Percentiles rank a stretch among this genome's conserved stretches.
phyloP scores from a whole-genome alignment of 2,888 invertebrate genomes.

The Podabrus alpinus region DNA sequence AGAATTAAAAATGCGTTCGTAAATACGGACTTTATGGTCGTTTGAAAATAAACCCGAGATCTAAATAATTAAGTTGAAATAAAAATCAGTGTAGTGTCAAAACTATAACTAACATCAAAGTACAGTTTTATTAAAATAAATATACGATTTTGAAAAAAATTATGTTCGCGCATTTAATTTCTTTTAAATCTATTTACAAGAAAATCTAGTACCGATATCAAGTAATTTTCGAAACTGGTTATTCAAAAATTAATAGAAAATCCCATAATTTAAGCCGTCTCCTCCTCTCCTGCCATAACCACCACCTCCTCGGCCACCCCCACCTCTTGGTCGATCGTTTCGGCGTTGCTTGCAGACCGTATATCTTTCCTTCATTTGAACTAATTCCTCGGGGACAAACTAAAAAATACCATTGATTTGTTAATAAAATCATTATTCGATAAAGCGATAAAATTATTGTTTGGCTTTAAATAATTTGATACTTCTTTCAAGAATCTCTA shows the following conservation, averaged over 20 bases:
- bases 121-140: neutral
- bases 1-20: no score
- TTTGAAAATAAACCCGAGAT: no score
- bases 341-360: constrained; percentile 68
- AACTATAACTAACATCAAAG: neutral
- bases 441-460: neutral
- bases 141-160: neutral
- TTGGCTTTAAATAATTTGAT: constrained; percentile 9
- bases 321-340: constrained; percentile 59
- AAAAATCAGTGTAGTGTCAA: neutral
- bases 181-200: neutral
- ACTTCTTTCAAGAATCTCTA: constrained; percentile 9
- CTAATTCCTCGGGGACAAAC: constrained; percentile 76
- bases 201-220: neutral
- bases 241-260: neutral
- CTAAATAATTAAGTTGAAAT: neutral
- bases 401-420: no score
- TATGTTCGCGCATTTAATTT: neutral
- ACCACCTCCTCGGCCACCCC: constrained; percentile 49
- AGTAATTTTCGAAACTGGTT: neutral
- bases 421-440: neutral
- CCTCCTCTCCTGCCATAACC: constrained; percentile 45
- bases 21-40: no score
- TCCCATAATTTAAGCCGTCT: constrained; percentile 35
- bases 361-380: constrained; percentile 76